Evolutionary conservation across 1,140 invertebrate genomes (phyloP), one percentile per base, ranked within the genome.

Genomic region (Leptinotarsa texana): DNA sequence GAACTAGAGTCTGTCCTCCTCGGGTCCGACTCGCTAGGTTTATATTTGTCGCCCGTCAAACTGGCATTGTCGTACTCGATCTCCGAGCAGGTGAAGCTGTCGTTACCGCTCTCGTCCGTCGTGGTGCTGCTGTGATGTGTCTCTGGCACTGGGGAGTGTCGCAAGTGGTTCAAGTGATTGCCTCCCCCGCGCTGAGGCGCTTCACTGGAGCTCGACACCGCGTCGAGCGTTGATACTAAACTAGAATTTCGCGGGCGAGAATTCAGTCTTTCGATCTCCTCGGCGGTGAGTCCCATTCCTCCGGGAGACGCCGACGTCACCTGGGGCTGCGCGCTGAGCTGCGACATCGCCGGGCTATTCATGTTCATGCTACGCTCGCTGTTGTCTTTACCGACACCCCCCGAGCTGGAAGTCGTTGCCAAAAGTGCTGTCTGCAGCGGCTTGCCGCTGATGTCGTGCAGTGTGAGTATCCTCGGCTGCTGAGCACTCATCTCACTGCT

Each of bases 51-150:
- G 11, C 92, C 92, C 18, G 89, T 92, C 22, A 95, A 86, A 77
- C 93, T 95, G 76, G 93, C 93, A 81, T 96, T 94, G 81, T 98
- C 96, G 84, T 97, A 98, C 85, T 99, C 97, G 83, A 98, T 98
- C 87, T 99, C 96, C 1, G 96, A 98, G 86, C 96, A 98, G 0
- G 96, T 98, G 87, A 98, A 99, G 76, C 96, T 98, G 83, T 99
- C 97, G 86, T 98, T 97, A 4, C 95, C 95, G 83, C 95, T 96
- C 84, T 98, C 96, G 82, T 98, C 96, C 6, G 96, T 96, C 2
- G 95, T 96, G 4, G 95, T 96, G 1, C 93, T 94, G 82, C 92
- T 93, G 62, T 88, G 83, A 78, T 92, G 89, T 67, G 93, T 92
- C 80, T 93, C 92, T 6, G 90, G 90, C 48, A 91, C 90, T 0